These are phyloP conservation scores for Enteromius unitaeniatus DNA, from an alignment of 2,797 vertebrate species.

Conservation along the genomic window DNA sequence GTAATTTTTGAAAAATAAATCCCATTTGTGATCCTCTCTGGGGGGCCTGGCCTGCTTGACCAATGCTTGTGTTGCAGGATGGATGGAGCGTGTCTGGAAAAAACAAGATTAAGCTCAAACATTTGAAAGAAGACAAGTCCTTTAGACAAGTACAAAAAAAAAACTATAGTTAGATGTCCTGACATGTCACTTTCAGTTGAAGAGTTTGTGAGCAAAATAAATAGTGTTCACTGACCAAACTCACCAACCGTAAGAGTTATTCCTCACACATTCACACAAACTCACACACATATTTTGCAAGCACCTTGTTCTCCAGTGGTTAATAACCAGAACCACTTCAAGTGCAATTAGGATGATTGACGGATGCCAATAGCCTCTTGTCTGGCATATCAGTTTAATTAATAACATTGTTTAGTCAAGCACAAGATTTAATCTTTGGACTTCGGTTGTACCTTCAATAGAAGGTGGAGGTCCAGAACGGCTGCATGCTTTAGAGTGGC, in stretches of 20 bases:
- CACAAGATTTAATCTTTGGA: conserved; percentile 58
- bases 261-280: neutral
- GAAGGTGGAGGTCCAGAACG: conserved; percentile 45
- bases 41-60: neutral
- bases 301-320: conserved; percentile 41
- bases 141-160: neutral
- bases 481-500: conserved; percentile 21
- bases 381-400: conserved; percentile 54
- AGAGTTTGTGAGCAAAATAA: neutral
- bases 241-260: neutral
- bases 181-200: neutral
- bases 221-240: neutral
- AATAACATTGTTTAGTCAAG: conserved; percentile 64
- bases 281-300: conserved; percentile 18
- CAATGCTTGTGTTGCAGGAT: neutral
- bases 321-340: conserved; percentile 53
- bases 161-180: neutral
- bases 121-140: neutral
- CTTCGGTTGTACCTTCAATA: conserved; percentile 53
- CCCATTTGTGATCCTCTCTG: neutral
- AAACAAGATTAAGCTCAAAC: neutral
- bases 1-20: neutral
- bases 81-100: neutral
- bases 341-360: conserved; percentile 55
- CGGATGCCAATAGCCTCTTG: conserved; percentile 47